Percentiles rank a stretch among this genome's conserved stretches.
Evolutionary conservation across 2,888 invertebrate species (phyloP).

Genomic region (Monoplex corrugatus): DNA sequence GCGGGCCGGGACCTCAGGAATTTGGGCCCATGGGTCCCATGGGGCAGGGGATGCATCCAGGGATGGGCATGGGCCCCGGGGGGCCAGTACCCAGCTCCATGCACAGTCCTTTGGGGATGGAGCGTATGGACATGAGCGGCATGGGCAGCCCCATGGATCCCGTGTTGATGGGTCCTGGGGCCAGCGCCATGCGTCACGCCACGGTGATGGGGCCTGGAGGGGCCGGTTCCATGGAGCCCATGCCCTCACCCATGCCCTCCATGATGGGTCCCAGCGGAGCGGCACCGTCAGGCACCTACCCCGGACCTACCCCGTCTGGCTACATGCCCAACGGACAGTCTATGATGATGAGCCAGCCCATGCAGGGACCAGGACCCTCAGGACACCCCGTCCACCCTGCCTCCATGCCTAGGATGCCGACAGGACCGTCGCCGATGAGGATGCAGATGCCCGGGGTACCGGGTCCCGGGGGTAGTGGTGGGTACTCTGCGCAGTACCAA

Average conservation of each 20-base stretch:
- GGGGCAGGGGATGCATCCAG: conserved; percentile 67
- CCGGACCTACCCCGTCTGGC: conserved; percentile 35
- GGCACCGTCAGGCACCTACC: conserved; percentile 50
- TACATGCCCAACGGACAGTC: conserved; percentile 56
- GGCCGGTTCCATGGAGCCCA: conserved; percentile 52
- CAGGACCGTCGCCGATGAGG: conserved; percentile 60
- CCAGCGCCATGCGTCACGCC: conserved; percentile 55
- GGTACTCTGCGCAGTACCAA: conserved; percentile 72
- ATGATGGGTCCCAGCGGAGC: conserved; percentile 64
- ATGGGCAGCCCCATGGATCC: conserved; percentile 60
- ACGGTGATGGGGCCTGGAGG: conserved; percentile 59
- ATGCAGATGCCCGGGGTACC: conserved; percentile 50
- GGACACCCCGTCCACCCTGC: conserved; percentile 40
- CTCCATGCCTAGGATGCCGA: conserved; percentile 59
- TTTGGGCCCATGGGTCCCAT: conserved; percentile 59
- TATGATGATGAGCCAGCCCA: conserved; percentile 62
- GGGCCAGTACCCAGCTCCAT: conserved; percentile 47
- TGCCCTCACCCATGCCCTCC: conserved; percentile 55
- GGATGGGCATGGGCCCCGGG: conserved; percentile 57
- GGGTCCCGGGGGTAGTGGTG: conserved; percentile 46
- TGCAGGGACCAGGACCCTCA: conserved; percentile 69
- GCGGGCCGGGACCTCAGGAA: conserved; percentile 45
- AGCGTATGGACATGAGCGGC: conserved; percentile 55
- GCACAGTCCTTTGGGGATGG: conserved; percentile 51
- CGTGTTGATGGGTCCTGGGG: conserved; percentile 60